These are phyloP conservation scores for Symphodus melops DNA, from an alignment of 2,113 vertebrate species.

Conservation along the genomic window DNA sequence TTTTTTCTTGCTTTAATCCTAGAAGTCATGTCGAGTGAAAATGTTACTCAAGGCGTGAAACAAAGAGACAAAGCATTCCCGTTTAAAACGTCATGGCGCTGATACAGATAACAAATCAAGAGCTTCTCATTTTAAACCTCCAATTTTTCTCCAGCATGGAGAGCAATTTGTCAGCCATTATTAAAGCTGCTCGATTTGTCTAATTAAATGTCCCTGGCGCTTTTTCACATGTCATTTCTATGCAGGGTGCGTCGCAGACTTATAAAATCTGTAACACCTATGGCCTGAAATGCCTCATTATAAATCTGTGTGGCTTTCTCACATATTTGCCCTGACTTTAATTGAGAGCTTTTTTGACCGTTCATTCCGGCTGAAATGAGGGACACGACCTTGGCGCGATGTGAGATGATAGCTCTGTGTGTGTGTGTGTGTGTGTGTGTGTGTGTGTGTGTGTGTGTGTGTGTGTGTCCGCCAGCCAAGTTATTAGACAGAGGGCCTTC, in stretches of 20 bases:
- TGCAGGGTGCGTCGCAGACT: conserved; percentile 39
- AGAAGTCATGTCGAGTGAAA: conserved; percentile 2
- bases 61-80: background rate
- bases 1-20: background rate
- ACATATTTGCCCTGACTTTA: conserved; percentile 52
- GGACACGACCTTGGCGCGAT: conserved; percentile 65
- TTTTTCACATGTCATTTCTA: conserved; percentile 62
- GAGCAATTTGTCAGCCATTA: conserved; percentile 23
- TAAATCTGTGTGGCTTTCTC: conserved; percentile 32
- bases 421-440: background rate
- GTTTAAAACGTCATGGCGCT: background rate
- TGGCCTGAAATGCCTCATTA: conserved; percentile 46
- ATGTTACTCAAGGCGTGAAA: background rate
- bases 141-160: background rate
- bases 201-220: conserved; percentile 27
- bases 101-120: conserved; percentile 10
- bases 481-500: conserved; percentile 56
- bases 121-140: background rate
- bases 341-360: conserved; percentile 64
- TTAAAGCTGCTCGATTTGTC: conserved; percentile 20
- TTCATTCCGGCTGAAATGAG: conserved; percentile 52
- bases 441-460: background rate
- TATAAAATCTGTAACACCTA: conserved; percentile 34
- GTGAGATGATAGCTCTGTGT: conserved; percentile 53
- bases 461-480: conserved; percentile 22